Conservation (phyloP, 2,797 vertebrate species). For the Sebastes oblongus region DNA sequence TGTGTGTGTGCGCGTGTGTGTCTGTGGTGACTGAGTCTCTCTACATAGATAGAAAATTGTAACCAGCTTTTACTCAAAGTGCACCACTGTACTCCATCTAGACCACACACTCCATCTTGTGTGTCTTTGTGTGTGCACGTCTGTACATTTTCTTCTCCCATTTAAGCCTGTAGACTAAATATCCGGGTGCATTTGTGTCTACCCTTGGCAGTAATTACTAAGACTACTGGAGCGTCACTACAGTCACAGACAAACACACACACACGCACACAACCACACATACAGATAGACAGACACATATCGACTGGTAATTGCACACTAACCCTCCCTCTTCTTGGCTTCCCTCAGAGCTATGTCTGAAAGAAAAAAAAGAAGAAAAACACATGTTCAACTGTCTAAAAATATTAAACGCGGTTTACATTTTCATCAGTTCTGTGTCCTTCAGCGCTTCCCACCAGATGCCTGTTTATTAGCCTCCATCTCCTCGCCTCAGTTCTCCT, state of each 20-base stretch:
- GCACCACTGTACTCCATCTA: conserved; percentile 10
- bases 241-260: conserved; percentile 13
- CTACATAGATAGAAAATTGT: conserved; percentile 17
- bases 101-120: conserved; percentile 1
- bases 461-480: conserved; percentile 48
- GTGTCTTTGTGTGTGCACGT: neutral
- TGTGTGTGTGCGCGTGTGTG: neutral
- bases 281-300: conserved; percentile 36
- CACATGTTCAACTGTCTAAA: conserved; percentile 37
- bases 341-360: conserved; percentile 27
- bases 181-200: conserved; percentile 59
- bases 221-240: conserved; percentile 59
- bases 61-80: conserved; percentile 41
- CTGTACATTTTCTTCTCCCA: conserved; percentile 29
- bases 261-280: neutral
- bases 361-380: conserved; percentile 39
- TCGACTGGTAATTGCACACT: conserved; percentile 58
- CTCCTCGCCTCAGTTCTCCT: conserved; percentile 20
- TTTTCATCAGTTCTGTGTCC: conserved; percentile 55
- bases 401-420: conserved; percentile 38
- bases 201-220: conserved; percentile 70
- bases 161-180: conserved; percentile 60
- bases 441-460: conserved; percentile 46
- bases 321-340: conserved; percentile 33
- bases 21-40: conserved; percentile 23